Evolutionary conservation across 2,797 vertebrate species (phyloP), one percentile per base, ranked within the genome.

Genomic region (Onychomys torridus): DNA sequence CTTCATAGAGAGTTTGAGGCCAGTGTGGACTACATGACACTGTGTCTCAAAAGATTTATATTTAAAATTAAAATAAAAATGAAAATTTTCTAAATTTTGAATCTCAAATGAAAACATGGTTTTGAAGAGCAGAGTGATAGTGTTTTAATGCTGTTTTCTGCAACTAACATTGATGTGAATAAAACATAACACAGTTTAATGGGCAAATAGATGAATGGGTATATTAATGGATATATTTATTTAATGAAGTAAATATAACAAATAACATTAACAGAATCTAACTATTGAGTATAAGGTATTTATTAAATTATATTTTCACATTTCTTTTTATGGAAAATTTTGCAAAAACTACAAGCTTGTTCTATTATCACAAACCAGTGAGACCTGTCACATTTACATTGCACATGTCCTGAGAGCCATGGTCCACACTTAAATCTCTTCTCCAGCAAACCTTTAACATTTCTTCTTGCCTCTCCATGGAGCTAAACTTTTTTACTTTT

Each of bases 41-140:
- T 6, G 29, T 89, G 37, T 76, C 17, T 34, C n/a, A 37, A 76
- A 76, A 57, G 0, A 0, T 27, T 73, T 69, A 57, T 27, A 87
- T 40, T 71, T 73, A 73, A 57, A 89, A 43, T 89, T 61, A 49
- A 78, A 78, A 77, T 61, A 43, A 93, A 83, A 85, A 40, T 88
- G 52, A 52, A 52, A 52, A 37, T 29, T 52, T 65, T 67, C 52
- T 93, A 91, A 84, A 81, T 67, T 71, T 67, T 81, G 14, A 95
- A 40, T 88, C 17, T 67, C 87, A 81, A 87, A 2, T 89, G 23
- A 43, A 83, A 76, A 52, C 6, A 10, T 65, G 21, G 84, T 61
- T 96, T 84, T 82, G 3, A 43, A 52, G 2, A 29, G 27, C 7
- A 52, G 6, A 55, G 1, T 8, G 34, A 29, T 57, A 27, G 61